phyloP scores from a whole-genome alignment of 2,888 invertebrate species.

The Ischnus inquisitorius region DNA sequence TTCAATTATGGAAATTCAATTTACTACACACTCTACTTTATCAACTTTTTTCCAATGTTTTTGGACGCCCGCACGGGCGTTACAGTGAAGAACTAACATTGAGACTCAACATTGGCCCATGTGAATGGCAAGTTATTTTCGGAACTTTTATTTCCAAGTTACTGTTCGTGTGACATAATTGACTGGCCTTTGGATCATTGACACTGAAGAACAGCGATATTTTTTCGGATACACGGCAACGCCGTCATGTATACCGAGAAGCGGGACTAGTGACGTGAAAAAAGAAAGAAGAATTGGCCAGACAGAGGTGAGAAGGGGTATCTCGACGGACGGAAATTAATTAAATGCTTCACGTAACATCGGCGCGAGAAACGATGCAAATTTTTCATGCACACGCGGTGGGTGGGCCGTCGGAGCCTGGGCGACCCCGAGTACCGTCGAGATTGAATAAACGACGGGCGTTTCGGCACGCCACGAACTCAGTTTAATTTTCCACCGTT shows the following conservation, averaged over 20 bases:
- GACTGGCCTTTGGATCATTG: neutral
- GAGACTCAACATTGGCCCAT: no score
- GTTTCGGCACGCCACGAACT: constrained; percentile 22
- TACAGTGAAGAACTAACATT: no score
- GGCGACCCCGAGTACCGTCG: constrained; percentile 12
- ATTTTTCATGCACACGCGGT: constrained; percentile 42
- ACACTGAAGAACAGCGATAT: neutral
- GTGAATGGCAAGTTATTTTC: neutral
- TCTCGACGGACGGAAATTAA: constrained; percentile 47
- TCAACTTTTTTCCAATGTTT: neutral
- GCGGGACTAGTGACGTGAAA: neutral
- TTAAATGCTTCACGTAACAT: constrained; percentile 46
- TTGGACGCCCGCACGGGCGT: neutral
- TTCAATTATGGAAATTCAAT: neutral
- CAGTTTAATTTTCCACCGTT: constrained; percentile 25
- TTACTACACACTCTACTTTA: neutral
- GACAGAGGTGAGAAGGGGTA: constrained; percentile 1
- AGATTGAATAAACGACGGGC: constrained; percentile 29
- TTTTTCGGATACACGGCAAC: neutral
- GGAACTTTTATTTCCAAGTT: neutral
- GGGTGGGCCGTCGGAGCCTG: neutral
- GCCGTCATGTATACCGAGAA: neutral
- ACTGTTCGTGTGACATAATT: neutral
- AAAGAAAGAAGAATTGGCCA: constrained; percentile 1
- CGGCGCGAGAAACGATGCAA: constrained; percentile 40